phyloP scores from a whole-genome alignment of 2,113 vertebrate species.

The Mohoua ochrocephala region DNA sequence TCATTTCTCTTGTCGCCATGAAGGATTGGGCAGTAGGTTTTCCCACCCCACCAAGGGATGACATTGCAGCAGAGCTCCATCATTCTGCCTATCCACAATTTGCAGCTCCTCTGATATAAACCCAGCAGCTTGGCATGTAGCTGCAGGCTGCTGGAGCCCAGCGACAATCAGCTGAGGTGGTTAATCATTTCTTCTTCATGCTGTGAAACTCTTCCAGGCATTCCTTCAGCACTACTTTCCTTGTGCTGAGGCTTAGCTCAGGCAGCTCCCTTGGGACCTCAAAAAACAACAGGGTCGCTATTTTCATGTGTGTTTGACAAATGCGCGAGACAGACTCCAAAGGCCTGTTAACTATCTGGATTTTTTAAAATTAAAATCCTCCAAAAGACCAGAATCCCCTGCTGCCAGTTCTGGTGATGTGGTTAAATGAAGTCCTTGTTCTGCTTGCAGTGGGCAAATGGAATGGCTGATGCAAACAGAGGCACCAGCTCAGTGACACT shows the following conservation, averaged over 20 bases:
- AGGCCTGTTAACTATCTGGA: background rate
- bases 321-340: background rate
- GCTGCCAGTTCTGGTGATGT: background rate
- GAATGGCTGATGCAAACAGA: background rate
- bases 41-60: background rate
- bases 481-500: background rate
- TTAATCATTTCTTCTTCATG: background rate
- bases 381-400: background rate
- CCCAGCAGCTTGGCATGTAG: background rate
- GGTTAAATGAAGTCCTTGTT: background rate
- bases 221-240: background rate
- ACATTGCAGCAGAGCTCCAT: background rate
- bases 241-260: background rate
- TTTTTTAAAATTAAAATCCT: background rate
- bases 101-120: background rate
- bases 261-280: background rate
- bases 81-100: background rate
- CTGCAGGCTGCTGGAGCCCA: background rate
- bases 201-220: background rate
- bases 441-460: background rate
- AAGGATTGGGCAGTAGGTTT: background rate
- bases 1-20: accelerated
- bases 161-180: background rate
- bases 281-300: background rate
- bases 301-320: background rate